Conservation (phyloP, 2,797 vertebrate species). For the Ibycter americanus region DNA sequence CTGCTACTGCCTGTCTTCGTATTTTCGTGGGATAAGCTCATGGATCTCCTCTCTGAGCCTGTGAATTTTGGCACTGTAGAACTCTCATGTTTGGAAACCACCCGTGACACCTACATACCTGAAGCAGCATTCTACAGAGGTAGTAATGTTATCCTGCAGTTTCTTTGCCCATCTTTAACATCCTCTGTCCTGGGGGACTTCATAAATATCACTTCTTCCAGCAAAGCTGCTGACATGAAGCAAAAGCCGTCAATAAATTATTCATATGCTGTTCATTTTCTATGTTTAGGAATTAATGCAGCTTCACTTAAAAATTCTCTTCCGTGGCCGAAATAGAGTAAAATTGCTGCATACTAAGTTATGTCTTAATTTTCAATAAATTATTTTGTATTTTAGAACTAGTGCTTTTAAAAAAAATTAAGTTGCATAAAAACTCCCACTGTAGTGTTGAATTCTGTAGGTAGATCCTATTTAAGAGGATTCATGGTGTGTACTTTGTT, state of each 20-base stretch:
- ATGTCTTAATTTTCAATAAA: not conserved
- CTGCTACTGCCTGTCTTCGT: not conserved
- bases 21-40: not conserved
- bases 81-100: not conserved
- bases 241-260: slow-evolving; percentile 88
- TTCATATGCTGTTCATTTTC: slow-evolving; percentile 81
- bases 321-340: not conserved
- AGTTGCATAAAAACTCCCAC: not conserved
- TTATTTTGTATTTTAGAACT: not conserved
- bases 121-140: not conserved
- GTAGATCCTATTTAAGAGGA: not conserved
- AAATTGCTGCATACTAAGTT: not conserved
- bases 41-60: not conserved
- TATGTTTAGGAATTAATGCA: slow-evolving; percentile 82
- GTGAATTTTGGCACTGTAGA: not conserved
- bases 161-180: slow-evolving; percentile 48
- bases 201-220: slow-evolving; percentile 91
- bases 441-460: not conserved
- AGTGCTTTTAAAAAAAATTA: not conserved
- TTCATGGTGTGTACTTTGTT: not conserved
- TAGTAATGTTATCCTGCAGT: not conserved
- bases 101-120: not conserved
- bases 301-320: slow-evolving; percentile 53
- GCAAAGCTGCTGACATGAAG: slow-evolving; percentile 86
- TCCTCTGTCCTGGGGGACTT: slow-evolving; percentile 80